A percentile compares a stretch with the other conserved stretches of the same genome.
Evolutionary conservation across 2,797 vertebrate species (phyloP).

Genomic region (Acanthornis magna): DNA sequence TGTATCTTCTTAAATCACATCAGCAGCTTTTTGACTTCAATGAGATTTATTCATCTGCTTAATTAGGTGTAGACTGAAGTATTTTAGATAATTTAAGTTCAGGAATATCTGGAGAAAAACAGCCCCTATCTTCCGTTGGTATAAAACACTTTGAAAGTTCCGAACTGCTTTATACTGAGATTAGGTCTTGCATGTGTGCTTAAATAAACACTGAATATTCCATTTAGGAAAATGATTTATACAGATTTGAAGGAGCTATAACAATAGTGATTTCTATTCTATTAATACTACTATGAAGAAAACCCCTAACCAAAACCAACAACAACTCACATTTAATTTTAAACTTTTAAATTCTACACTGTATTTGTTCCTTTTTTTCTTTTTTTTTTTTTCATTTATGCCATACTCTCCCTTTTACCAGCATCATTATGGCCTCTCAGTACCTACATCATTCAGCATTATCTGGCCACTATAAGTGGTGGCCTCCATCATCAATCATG

Average conservation of each 20-base stretch:
- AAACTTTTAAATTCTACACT: not conserved
- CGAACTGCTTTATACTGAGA: not conserved
- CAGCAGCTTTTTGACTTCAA: slow-evolving; percentile 37
- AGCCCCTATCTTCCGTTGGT: not conserved
- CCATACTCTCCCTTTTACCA: not conserved
- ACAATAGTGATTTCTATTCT: not conserved
- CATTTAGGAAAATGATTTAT: not conserved
- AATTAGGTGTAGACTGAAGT: not conserved
- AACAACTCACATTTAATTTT: fast-evolving
- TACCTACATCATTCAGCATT: not conserved
- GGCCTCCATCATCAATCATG: not conserved
- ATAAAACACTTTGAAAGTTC: not conserved
- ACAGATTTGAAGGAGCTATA: not conserved
- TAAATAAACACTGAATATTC: not conserved
- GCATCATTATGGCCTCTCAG: not conserved
- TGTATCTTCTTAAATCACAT: slow-evolving; percentile 35
- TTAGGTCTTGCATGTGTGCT: not conserved
- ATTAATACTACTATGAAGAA: not conserved
- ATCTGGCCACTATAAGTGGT: not conserved
- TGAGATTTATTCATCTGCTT: slow-evolving; percentile 32
- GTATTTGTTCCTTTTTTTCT: not conserved
- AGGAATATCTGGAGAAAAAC: slow-evolving; percentile 8
- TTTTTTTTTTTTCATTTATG: not conserved
- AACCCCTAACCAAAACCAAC: not conserved
- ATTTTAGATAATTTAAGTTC: not conserved